Percentiles rank a stretch among this genome's conserved stretches.
Evolutionary conservation across 2,888 invertebrate genomes (phyloP).

Genomic region (Helobdella robusta): DNA sequence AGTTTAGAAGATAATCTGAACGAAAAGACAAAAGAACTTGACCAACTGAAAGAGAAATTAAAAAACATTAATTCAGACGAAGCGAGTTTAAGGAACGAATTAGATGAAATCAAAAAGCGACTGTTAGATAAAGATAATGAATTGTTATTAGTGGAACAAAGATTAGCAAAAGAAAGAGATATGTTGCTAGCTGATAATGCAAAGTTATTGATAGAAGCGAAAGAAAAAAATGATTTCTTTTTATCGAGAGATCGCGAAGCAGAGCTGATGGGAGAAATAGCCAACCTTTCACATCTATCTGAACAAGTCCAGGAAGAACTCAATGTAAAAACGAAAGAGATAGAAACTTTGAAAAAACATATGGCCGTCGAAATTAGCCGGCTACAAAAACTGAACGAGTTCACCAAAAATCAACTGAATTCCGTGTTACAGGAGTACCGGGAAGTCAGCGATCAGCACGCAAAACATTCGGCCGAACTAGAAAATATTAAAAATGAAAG

Average conservation of each 20-base stretch:
- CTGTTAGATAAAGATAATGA: background rate
- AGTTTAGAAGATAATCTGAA: background rate
- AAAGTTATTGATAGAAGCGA: background rate
- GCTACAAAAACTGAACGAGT: too few relatives aligned
- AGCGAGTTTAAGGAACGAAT: background rate
- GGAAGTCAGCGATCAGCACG: background rate
- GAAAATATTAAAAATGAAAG: background rate
- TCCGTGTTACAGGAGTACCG: slow-evolving; percentile 4
- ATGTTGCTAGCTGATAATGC: background rate
- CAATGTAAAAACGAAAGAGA: slow-evolving; percentile 17
- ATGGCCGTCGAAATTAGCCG: too few relatives aligned
- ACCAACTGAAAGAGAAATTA: slow-evolving; percentile 7
- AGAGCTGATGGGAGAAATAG: slow-evolving; percentile 7
- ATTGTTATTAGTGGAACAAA: background rate
- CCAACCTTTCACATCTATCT: background rate
- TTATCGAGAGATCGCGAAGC: background rate
- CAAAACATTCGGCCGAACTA: background rate
- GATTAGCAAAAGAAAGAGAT: background rate
- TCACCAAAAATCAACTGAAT: slow-evolving; percentile 17
- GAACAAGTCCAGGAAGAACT: slow-evolving; percentile 11
- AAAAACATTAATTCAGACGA: background rate
- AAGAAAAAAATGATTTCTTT: background rate
- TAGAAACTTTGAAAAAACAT: slow-evolving; percentile 18
- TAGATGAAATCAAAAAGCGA: background rate
- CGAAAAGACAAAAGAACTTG: background rate